phyloP scores from a whole-genome alignment of 2,113 vertebrate species.

The Trematocara zebra region DNA sequence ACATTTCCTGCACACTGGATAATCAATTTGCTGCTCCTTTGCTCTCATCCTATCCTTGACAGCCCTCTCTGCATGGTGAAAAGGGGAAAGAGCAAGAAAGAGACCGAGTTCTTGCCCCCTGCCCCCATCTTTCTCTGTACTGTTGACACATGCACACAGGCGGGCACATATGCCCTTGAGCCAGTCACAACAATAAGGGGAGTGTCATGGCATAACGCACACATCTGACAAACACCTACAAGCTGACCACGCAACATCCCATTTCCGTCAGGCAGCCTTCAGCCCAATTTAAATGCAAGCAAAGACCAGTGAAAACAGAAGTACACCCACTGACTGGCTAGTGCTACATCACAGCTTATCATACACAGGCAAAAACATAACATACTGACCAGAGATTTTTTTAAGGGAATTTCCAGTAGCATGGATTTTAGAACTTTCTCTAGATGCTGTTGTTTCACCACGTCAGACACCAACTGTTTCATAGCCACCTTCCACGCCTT shows the following conservation, averaged over 20 bases:
- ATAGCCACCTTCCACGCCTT: not conserved
- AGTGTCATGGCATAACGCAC: constrained; percentile 24
- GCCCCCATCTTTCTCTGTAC: constrained; percentile 4
- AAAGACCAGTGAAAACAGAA: not conserved
- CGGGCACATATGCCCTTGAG: constrained; percentile 29
- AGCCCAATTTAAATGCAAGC: not conserved
- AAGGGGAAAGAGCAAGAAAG: not conserved
- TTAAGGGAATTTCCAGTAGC: not conserved
- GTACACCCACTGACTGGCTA: not conserved
- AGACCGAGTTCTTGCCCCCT: constrained; percentile 17
- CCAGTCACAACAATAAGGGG: constrained; percentile 45
- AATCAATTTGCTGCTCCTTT: constrained; percentile 57
- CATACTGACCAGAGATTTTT: not conserved
- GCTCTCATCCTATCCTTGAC: constrained; percentile 32
- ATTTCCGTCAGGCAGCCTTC: not conserved
- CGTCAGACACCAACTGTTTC: not conserved
- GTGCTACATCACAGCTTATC: not conserved
- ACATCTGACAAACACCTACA: constrained; percentile 35
- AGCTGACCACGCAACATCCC: constrained; percentile 32
- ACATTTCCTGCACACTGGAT: constrained; percentile 45
- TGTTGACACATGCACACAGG: constrained; percentile 23
- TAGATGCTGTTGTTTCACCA: not conserved
- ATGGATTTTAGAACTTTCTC: not conserved
- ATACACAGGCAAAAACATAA: not conserved
- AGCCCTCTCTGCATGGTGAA: constrained; percentile 29